A percentile compares a stretch with the other conserved stretches of the same genome.
Conservation (phyloP, 2,888 invertebrate genomes). For the Alcis repandata region DNA sequence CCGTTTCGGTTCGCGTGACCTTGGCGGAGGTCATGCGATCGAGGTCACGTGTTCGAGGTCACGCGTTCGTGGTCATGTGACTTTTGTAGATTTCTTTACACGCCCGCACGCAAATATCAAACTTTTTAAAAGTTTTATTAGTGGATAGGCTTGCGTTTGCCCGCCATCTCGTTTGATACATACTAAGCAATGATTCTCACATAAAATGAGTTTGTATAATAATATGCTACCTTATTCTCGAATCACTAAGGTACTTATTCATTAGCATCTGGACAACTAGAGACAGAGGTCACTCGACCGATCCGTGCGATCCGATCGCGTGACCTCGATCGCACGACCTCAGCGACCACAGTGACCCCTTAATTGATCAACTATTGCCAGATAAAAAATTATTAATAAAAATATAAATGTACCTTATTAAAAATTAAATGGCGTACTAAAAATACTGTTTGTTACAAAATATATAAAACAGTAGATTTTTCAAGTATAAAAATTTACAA, state of each 20-base stretch:
- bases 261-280: background rate
- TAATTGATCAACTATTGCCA: background rate
- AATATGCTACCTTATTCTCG: background rate
- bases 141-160: too few relatives aligned
- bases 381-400: constrained; percentile 1
- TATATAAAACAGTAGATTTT: background rate
- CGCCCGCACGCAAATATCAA: too few relatives aligned
- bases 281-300: too few relatives aligned
- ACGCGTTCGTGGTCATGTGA: too few relatives aligned
- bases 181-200: too few relatives aligned
- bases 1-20: background rate
- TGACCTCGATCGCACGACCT: background rate
- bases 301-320: background rate
- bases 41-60: too few relatives aligned
- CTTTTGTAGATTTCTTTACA: too few relatives aligned
- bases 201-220: too few relatives aligned
- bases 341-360: background rate
- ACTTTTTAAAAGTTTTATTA: too few relatives aligned
- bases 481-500: constrained; percentile 15
- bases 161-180: too few relatives aligned
- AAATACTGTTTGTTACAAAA: constrained; percentile 17
- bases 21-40: background rate
- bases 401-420: constrained; percentile 6
- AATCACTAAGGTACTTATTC: background rate
- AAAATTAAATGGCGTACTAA: constrained; percentile 18